These are phyloP conservation scores for Petromus typicus DNA, from an alignment of 2,113 vertebrate genomes.

Conservation along the genomic window DNA sequence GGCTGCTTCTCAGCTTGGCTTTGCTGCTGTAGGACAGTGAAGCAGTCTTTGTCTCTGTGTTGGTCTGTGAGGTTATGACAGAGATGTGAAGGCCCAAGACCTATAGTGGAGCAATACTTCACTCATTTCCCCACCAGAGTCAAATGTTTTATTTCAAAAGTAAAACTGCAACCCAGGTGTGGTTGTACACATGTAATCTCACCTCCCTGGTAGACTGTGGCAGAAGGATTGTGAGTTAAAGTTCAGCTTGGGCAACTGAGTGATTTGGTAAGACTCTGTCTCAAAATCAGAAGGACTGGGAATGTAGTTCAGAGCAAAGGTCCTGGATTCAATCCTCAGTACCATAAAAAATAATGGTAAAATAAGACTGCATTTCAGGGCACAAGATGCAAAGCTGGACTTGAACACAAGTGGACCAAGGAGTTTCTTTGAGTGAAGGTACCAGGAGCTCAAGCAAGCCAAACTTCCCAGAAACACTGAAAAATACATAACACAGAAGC, in stretches of 20 bases:
- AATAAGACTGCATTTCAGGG: background rate
- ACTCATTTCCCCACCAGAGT: background rate
- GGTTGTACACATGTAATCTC: background rate
- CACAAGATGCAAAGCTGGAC: background rate
- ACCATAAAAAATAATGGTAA: background rate
- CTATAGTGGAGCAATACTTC: background rate
- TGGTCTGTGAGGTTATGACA: too few relatives aligned
- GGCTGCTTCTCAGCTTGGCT: background rate
- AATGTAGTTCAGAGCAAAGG: background rate
- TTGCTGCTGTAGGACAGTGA: background rate
- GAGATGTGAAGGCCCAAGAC: background rate
- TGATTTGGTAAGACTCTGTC: background rate
- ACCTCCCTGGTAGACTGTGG: background rate
- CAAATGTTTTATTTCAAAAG: background rate
- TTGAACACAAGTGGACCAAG: background rate
- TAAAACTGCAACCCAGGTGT: background rate
- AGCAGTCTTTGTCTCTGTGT: background rate
- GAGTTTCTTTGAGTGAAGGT: background rate
- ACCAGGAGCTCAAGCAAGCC: background rate
- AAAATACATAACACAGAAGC: background rate
- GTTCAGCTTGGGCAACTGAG: background rate
- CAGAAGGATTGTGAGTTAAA: background rate
- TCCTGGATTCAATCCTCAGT: background rate
- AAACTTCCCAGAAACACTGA: background rate
- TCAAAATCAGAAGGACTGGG: background rate